Base-by-base conservation (phyloP, 2,113 vertebrate species). In the Hemichromis elongatus region DNA sequence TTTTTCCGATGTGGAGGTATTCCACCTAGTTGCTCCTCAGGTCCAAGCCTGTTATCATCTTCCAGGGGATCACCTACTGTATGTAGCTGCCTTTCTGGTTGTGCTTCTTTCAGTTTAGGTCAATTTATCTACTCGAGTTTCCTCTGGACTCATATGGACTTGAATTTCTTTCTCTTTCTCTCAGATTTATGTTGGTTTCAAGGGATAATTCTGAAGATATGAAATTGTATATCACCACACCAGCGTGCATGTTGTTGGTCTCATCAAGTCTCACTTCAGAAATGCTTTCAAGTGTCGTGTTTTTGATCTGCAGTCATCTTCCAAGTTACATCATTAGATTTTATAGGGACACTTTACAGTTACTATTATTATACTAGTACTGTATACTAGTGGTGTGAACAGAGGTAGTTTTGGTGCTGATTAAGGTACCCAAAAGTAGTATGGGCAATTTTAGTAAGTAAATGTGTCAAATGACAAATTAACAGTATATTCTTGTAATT, bases 1-100 rank as follows among this genome's bases (percentile, higher is more conserved):
- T 98, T 80, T 96, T 96, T 77, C 96, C 97, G 12, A 95, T 97
- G 40, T 97, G 96, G 97, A 97, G 96, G 1, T 97, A 97, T 73
- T 97, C 96, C 10, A 97, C 96, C 79, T 77, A 97, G 92, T 86
- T 92, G 19, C 92, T 98, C 89, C 94, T 98, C 2, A 1, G 96
- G 19, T 97, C 97, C 85, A 98, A 98, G 87, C 97, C 97, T 0
- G 94, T 97, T 37, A 78, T 97, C 89, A 77, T 97, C 89, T 92
- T 98, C 45, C 97, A 97, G 92, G 96, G 96, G 21, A 80, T 97
- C 85, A 95, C 94, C 92, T 95, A 63, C 35, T 63, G 1, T 35
- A 96, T 47, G 95, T 97, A 19, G 1, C 96, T 3, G 92, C 96
- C 0, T 97, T 96, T 93, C 96, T 97, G 86, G 94, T 97, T 96